These are phyloP conservation scores for Zhengitettix transpicula DNA, from an alignment of 2,888 invertebrate species.

Conservation along the genomic window DNA sequence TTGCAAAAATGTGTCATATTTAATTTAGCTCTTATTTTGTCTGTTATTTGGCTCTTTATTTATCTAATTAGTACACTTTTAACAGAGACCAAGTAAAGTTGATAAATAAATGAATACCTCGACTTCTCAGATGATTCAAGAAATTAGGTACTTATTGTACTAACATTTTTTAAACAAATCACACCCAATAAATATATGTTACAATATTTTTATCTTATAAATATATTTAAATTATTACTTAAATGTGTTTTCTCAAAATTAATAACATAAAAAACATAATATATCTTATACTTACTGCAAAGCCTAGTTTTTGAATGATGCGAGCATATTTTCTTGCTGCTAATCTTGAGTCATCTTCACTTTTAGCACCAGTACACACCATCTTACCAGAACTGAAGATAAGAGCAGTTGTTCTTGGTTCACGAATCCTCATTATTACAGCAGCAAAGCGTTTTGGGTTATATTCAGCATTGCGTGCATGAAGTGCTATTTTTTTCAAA, in stretches of 20 bases:
- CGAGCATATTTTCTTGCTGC: slow-evolving; percentile 69
- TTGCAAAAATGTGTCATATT: no score
- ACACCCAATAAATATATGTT: no score
- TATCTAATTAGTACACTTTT: no score
- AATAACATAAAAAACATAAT: no score
- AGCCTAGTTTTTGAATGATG: slow-evolving; percentile 67
- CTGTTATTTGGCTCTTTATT: no score
- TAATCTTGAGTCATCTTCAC: slow-evolving; percentile 59
- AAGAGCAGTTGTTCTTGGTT: slow-evolving; percentile 59
- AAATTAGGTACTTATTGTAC: no score
- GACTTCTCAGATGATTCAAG: no score
- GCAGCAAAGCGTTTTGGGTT: slow-evolving; percentile 99
- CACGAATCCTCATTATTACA: slow-evolving; percentile 85
- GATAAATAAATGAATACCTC: no score
- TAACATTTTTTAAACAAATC: no score
- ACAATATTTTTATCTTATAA: background rate
- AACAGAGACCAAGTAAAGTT: no score
- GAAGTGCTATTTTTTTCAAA: slow-evolving; percentile 89
- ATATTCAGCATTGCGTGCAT: slow-evolving; percentile 97
- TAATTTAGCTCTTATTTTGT: no score
- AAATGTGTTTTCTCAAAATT: background rate
- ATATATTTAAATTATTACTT: background rate
- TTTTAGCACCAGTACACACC: slow-evolving; percentile 77
- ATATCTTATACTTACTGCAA: slow-evolving; percentile 38
- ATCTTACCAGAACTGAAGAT: slow-evolving; percentile 76